A percentile compares a stretch with the other conserved stretches of the same genome.
Conservation (phyloP, 2,113 vertebrate genomes). For the Centropristis striata region DNA sequence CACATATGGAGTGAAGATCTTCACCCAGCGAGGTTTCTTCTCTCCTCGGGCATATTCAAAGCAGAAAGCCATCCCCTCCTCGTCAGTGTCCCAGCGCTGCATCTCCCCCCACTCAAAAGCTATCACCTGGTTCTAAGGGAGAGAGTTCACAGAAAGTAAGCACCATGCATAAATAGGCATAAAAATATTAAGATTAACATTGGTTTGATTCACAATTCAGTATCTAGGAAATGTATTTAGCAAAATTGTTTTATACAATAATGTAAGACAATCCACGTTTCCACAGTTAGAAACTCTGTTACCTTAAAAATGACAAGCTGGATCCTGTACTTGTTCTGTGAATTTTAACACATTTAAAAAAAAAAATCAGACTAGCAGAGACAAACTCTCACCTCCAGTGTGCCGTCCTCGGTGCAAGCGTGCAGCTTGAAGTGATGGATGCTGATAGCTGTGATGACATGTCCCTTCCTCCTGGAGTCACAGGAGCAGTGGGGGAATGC, state of each 20-base stretch:
- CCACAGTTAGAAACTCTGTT: too few relatives aligned
- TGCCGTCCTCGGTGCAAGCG: constrained; percentile 96
- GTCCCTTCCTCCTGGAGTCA: constrained; percentile 95
- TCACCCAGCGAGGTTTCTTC: constrained; percentile 98
- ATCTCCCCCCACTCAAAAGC: constrained; percentile 96
- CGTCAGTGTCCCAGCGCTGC: constrained; percentile 98
- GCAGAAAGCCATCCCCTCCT: constrained; percentile 98
- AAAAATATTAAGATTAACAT: not conserved
- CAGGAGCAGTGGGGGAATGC: constrained; percentile 96
- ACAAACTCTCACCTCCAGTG: constrained; percentile 89
- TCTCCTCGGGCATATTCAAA: constrained; percentile 96
- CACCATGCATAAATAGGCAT: not conserved
- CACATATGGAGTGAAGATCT: constrained; percentile 91
- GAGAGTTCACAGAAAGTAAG: not conserved
- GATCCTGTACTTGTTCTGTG: not conserved
- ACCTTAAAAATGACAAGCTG: too few relatives aligned
- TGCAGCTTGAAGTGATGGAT: constrained; percentile 97
- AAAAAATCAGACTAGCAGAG: not conserved
- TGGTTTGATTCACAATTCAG: not conserved
- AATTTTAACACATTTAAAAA: too few relatives aligned
- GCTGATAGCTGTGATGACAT: constrained; percentile 96
- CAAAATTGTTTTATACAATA: too few relatives aligned
- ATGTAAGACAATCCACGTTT: too few relatives aligned
- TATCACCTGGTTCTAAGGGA: constrained; percentile 94
- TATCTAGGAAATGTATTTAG: too few relatives aligned